Evolutionary conservation across 2,113 vertebrate species (phyloP), one percentile per base, ranked within the genome.

Genomic region (Pantherophis guttatus): DNA sequence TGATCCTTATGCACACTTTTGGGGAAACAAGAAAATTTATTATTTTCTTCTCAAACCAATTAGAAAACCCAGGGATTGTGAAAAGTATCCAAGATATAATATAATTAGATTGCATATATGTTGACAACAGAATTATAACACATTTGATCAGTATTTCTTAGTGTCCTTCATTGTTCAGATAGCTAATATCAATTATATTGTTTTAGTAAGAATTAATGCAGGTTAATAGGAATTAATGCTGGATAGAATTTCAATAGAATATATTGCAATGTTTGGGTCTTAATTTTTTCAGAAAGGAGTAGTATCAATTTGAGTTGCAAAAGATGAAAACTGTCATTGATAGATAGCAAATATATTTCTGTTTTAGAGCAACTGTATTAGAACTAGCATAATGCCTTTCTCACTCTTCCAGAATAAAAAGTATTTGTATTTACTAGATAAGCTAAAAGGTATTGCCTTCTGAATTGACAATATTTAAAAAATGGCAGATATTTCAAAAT

Each of bases 111-210:
- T 91, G 87, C 59, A 12, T 65, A 39, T 54, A 70, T 93, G 92
- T 75, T 85, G 95, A 94, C 33, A 94, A 86, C n/a, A 93, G 88
- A 44, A 87, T 26, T 91, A 93, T 95, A 94, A 54, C 59, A 89
- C 5, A 85, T 87, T 90, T 33, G 93, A 44, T 48, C 94, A 94
- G 94, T 93, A 92, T 75, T 91, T 89, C 54, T 87, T 94, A 94
- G 92, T 93, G 70, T 9, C 91, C n/a, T 19, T 33, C 48, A 23
- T 89, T 86, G 88, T 93, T 75, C 58, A 58, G 91, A 91, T 54
- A 0, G 48, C 1, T 62, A 2, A 21, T 88, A 91, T 59, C 92
- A 94, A 95, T 94, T 48, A 93, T 11, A 26, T 52, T n/a, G 17
- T 53, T 93, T 91, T 93, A 91, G 52, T 86, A 93, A 12, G 59